Base-by-base conservation (phyloP, 2,888 invertebrate genomes). In the Coelopa pilipes region DNA sequence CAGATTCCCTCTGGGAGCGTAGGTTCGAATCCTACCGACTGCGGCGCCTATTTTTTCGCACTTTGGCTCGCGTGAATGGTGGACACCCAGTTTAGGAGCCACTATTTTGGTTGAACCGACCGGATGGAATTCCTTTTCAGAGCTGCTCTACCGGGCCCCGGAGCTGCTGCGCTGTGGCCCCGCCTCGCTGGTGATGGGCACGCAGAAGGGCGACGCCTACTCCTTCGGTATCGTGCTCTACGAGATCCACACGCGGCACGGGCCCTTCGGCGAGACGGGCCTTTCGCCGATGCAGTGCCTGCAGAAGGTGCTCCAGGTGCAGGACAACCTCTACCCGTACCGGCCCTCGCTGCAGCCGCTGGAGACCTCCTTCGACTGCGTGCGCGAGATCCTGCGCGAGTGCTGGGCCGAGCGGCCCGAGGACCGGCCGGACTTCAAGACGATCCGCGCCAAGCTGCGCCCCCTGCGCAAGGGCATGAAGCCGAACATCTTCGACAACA, bases 401-500 rank as follows among this genome's bases (percentile, higher is more conserved):
- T 96, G 96, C 83, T 98, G 97, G 97, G 88, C 90, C 0, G 96
- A 97, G 85, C 91, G 92, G 74, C 91, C 96, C 0, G 92, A 93
- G 10, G 89, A 90, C 11, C 89, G 97, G 1, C 97, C 96, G 0
- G 97, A 97, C 84, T 96, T 97, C 83, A 94, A 95, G 83, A 89
- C 91, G 19, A 92, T 97, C 73, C 90, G 96, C 47, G 90, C 93
- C 19, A 91, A 92, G 79, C 87, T 97, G 49, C 90, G 96, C 59
- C 95, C 95, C 0, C 89, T 97, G 74, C 89, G 95, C 72, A 94
- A 96, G 85, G 97, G 97, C 84, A 94, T 97, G 97, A 96, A 96
- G 87, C 93, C 96, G 19, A 98, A 98, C 87, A 97, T 98, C 81
- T 96, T 98, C 82, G 98, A 98, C 87, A 98, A 98, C 85, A 97